phyloP scores from a whole-genome alignment of 2,113 vertebrate genomes.

The Recurvirostra avosetta region DNA sequence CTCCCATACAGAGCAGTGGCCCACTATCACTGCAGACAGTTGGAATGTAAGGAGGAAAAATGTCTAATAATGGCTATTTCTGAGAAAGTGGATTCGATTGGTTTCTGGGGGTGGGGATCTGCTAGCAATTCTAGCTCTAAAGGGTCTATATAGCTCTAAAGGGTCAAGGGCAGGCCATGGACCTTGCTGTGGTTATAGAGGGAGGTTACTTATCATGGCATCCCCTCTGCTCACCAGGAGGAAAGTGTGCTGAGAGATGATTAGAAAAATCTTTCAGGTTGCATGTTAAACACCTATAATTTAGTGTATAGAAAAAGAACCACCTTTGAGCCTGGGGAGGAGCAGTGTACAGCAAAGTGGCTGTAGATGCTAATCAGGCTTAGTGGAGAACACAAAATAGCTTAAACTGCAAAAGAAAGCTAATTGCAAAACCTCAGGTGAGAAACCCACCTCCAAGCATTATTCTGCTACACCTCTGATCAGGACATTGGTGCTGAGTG shows the following conservation, averaged over 20 bases:
- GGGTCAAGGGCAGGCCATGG: background rate
- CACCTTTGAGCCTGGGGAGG: background rate
- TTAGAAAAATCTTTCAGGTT: background rate
- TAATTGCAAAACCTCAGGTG: background rate
- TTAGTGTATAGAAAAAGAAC: background rate
- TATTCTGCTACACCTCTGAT: background rate
- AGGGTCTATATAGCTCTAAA: background rate
- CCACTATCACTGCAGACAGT: background rate
- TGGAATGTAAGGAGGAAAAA: background rate
- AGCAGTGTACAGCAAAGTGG: background rate
- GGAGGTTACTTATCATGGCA: background rate
- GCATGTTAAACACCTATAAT: background rate
- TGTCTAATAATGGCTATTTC: background rate
- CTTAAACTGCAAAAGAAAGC: slow-evolving; percentile 10
- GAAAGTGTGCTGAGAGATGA: background rate
- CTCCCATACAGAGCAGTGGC: rapidly evolving
- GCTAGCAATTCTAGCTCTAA: background rate
- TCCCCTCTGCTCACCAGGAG: background rate
- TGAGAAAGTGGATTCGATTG: background rate
- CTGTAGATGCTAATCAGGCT: background rate
- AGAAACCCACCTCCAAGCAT: background rate
- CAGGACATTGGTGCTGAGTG: background rate
- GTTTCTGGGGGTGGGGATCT: background rate
- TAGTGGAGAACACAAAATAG: background rate
- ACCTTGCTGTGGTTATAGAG: background rate